Evolutionary conservation across 2,113 vertebrate species (phyloP), one percentile per base, ranked within the genome.

Genomic region (Clarias gariepinus): DNA sequence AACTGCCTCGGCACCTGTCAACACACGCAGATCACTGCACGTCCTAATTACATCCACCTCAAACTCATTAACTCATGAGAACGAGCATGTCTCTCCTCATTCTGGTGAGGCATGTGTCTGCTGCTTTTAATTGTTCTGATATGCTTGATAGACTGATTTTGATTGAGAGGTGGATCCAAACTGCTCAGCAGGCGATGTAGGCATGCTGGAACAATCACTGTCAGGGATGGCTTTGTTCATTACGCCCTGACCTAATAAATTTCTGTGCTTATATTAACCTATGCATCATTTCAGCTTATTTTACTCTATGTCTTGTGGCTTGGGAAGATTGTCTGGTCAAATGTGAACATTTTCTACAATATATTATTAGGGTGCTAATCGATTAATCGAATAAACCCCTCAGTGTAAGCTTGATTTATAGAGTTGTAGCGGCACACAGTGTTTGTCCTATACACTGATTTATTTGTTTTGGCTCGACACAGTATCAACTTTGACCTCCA

Each of bases 161-260:
- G 87, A 90, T 90, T 88, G 87, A 90, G 85, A 82, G 84, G 71
- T 88, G 82, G 77, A 81, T 83, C 68, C 58, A 71, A 88, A 73
- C 83, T 66, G 21, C 68, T 73, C 74, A 80, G 64, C 84, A 80
- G 8, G 21, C 63, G 47, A 77, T 77, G 33, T 15, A 66, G 69
- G 58, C 80, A 64, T 82, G 47, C 71, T 77, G 61, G 58, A 64
- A 58, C 64, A 82, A 76, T 87, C 30, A 64, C n/a, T 28, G 18
- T 53, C 55, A 5, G 71, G 19, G 21, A n/a, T 77, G 23, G 21
- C 16, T 83, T 77, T 76, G 57, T n/a, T 82, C 16, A 87, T 76
- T 64, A 83, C 21, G 19, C 68, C 16, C 25, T 15, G 58, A 23
- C 57, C 55, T 76, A 64, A 82, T 74, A 9, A 81, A 68, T 23